Percentiles rank a stretch among this genome's conserved stretches.
Evolutionary conservation across 2,113 vertebrate species (phyloP).

Genomic region (Microcebus murinus): DNA sequence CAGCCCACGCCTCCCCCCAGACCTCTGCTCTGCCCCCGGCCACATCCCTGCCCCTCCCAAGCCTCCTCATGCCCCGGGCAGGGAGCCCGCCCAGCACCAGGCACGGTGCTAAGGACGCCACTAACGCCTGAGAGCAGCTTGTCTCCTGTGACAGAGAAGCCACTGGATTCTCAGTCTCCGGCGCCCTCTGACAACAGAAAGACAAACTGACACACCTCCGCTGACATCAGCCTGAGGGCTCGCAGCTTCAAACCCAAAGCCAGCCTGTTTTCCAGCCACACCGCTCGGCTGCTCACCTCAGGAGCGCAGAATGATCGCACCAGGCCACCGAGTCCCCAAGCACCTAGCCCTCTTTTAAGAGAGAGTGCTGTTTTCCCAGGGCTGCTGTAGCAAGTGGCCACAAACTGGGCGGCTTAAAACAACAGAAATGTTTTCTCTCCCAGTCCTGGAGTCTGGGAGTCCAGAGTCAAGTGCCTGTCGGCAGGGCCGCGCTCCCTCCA

Average conservation of each 20-base stretch:
- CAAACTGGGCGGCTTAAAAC: background rate
- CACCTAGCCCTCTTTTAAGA: background rate
- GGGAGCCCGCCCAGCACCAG: background rate
- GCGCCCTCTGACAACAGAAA: background rate
- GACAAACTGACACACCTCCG: too few relatives aligned
- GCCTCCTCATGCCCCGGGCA: too few relatives aligned
- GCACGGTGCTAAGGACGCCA: background rate
- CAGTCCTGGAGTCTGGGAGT: background rate
- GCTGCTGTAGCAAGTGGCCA: background rate
- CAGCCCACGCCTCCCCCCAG: accelerated
- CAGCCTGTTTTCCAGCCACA: background rate
- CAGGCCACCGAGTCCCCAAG: background rate
- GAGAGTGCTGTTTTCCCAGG: background rate
- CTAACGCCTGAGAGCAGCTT: background rate
- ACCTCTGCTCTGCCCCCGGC: background rate
- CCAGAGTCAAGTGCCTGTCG: background rate
- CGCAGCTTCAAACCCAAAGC: background rate
- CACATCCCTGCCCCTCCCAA: too few relatives aligned
- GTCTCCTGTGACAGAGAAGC: background rate
- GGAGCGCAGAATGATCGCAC: too few relatives aligned
- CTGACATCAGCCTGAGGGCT: background rate
- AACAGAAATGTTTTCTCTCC: background rate
- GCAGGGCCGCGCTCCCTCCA: accelerated
- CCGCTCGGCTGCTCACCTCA: background rate
- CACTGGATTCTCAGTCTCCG: background rate